Evolutionary conservation across 2,888 invertebrate genomes (phyloP), one percentile per base, ranked within the genome.

Genomic region (Latrodectus elegans): DNA sequence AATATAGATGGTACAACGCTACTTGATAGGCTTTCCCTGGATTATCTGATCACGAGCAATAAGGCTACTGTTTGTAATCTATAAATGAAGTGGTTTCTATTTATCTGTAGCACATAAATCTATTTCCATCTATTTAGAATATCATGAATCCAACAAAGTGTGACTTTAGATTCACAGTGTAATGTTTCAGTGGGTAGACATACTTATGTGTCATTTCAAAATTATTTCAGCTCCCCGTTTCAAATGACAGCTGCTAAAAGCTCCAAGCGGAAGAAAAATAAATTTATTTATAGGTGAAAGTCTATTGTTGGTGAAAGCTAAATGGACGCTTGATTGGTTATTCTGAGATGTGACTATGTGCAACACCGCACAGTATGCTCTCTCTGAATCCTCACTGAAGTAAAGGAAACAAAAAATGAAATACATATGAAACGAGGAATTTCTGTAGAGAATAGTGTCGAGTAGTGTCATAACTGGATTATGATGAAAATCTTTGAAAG

Each of bases 21-120:
- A 70, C 91, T 52, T 14, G 90, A 90, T 4, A 90, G 88, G 9
- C 89, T 78, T 91, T 91, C 9, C 91, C 91, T 4, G 91, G 91
- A 84, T 91, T 91, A 0, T 89, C 85, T 38, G 89, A 53, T 0
- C 90, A 84, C 4, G 68, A 51, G 22, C 91, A 90, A 75, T 91
- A 89, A 14, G 82, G 89, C 89, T 15, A 84, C 89, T 89, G 70
- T 0, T 72, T n/a, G 6, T 80, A 71, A 14, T 65, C 51, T 8
- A 83, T 78, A 12, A 64, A 22, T 6, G 72, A 80, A n/a, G 85
- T 77, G n/a, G 91, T 91, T 51, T 90, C 89, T 10, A 88, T 84
- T 11, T 90, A 82, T 0, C 91, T 84, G 72, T 91, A 91, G 6
- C 73, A 64, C 1, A 91, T 90, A 84, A 90, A 91, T 0, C 88